Base-by-base conservation (phyloP, 2,113 vertebrate genomes). In the Sturnus vulgaris region DNA sequence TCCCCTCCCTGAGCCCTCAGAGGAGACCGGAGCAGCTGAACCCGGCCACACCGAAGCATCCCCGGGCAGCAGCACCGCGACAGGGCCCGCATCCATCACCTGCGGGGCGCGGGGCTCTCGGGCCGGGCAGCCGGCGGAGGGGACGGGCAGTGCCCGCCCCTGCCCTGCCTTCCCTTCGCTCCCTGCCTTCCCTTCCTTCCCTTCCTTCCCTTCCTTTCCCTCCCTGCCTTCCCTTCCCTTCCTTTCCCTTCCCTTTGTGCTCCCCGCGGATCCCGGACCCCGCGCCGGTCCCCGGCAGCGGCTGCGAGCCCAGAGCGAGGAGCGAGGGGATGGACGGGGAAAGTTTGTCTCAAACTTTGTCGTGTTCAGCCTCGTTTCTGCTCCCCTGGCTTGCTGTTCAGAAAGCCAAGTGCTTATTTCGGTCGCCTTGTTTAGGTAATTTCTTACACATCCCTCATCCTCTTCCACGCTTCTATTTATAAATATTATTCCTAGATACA, bases 1-100 rank as follows among this genome's bases (percentile, higher is more conserved):
- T 16, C 4, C 6, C 19, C 5, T 15, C 22, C 8, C 46, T 1
- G 70, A 75, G 19, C 69, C 7, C 44, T 6, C 20, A 0, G 69
- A 59, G 63, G 2, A 2, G 27, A 57, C 0, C 42, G 21, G 25
- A 18, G 4, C 70, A 5, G 77, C 78, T 1, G 60, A 57, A 64
- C 33, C 23, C 27, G 27, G 57, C 16, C 15, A 4, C 35, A 2
- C 3, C 33, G 1, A 1, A 19, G 68, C 85, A 52, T 47, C 88
- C 35, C 49, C 10, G 6, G 56, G 7, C 46, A 21, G 79, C 27
- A 27, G 37, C 46, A 2, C 5, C 14, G 2, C 15, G 25, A 50
- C 82, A 7, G 66, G 40, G 42, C 33, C 61, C 15, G 46, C 70
- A 14, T 2, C 71, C 65, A 4, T 25, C 84, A 46, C 71, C 91